These are phyloP conservation scores for Lycia hirtaria DNA, from an alignment of 2,888 invertebrate genomes.

Conservation along the genomic window DNA sequence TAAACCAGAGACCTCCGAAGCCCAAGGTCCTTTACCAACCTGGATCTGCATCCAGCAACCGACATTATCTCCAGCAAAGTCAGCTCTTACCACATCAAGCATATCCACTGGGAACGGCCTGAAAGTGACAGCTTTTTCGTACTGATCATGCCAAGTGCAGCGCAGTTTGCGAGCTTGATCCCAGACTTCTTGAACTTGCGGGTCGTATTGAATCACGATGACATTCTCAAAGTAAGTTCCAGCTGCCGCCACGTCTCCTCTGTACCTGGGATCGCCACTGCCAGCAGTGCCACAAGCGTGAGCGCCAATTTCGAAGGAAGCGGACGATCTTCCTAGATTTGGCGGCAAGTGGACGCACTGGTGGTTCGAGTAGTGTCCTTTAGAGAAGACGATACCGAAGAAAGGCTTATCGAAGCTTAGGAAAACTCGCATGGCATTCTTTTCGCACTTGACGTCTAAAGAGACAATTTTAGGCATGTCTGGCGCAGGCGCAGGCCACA, in stretches of 20 bases:
- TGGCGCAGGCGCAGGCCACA: conserved; percentile 93
- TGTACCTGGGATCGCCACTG: conserved; percentile 96
- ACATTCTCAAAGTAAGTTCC: conserved; percentile 98
- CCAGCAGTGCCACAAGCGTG: conserved; percentile 97
- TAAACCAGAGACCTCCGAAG: conserved; percentile 96
- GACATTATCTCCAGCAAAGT: conserved; percentile 97
- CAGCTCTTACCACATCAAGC: conserved; percentile 97
- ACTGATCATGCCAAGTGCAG: conserved; percentile 98
- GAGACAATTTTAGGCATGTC: conserved; percentile 98
- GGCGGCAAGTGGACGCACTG: conserved; percentile 96
- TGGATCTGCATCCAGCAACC: conserved; percentile 99
- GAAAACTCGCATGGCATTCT: conserved; percentile 96
- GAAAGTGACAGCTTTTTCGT: conserved; percentile 97
- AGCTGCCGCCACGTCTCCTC: conserved; percentile 94
- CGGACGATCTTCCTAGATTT: conserved; percentile 93
- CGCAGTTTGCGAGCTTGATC: conserved; percentile 96
- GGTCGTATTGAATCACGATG: conserved; percentile 96
- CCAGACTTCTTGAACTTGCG: conserved; percentile 97
- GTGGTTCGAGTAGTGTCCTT: conserved; percentile 96
- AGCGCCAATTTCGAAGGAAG: conserved; percentile 96
- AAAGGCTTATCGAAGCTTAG: conserved; percentile 97
- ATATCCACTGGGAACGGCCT: conserved; percentile 97
- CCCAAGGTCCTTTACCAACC: conserved; percentile 97
- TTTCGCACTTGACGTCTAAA: conserved; percentile 97
- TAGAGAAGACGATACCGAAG: conserved; percentile 97